A percentile compares a stretch with the other conserved stretches of the same genome.
Evolutionary conservation across 2,888 invertebrate species (phyloP).

Genomic region (Coenonympha glycerion): DNA sequence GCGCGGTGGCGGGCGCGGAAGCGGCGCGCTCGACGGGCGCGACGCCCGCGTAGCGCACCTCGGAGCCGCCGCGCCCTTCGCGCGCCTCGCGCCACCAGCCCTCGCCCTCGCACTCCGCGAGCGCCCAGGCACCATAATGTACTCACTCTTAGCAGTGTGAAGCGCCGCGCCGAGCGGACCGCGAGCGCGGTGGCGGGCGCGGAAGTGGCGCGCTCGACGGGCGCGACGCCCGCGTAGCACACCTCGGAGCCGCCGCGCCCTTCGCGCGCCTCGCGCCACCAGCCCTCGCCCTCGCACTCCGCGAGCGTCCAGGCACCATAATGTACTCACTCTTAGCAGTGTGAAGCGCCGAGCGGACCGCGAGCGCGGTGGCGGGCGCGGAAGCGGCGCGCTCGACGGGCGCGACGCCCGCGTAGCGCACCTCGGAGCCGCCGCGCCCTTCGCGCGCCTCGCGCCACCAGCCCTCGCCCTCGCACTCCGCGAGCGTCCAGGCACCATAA

Average conservation of each 20-base stretch:
- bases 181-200: neutral
- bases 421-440: slow-evolving; percentile 76
- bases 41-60: too few species aligned
- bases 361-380: slow-evolving; percentile 85
- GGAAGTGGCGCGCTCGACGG: neutral
- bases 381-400: slow-evolving; percentile 85
- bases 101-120: too few species aligned
- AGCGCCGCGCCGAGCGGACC: neutral
- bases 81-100: too few species aligned
- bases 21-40: too few species aligned
- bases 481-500: too few species aligned
- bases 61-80: too few species aligned
- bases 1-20: too few species aligned
- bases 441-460: slow-evolving; percentile 67
- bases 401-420: slow-evolving; percentile 86
- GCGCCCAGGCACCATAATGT: too few species aligned
- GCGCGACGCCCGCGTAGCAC: neutral
- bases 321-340: slow-evolving; percentile 68
- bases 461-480: slow-evolving; percentile 76
- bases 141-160: neutral
- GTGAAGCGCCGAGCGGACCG: slow-evolving; percentile 86
- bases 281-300: too few species aligned
- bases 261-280: neutral
- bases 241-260: neutral
- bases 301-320: too few species aligned